phyloP scores from a whole-genome alignment of 2,888 invertebrate species.

The Apantesis nais region DNA sequence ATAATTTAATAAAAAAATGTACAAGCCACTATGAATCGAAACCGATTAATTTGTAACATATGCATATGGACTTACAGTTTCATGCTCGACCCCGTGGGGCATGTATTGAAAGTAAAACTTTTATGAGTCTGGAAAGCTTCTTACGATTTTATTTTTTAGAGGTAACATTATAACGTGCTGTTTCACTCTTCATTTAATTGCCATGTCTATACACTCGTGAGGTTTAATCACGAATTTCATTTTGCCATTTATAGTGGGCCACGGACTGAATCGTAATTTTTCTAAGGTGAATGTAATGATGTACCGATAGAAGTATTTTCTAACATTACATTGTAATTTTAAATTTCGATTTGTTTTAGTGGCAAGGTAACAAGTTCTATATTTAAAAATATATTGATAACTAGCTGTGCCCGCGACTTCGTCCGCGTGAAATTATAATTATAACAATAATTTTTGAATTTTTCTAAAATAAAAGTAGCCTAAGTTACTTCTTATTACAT shows the following conservation, averaged over 20 bases:
- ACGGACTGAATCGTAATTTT: background rate
- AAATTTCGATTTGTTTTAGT: too few species aligned
- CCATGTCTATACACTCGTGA: background rate
- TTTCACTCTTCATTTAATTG: background rate
- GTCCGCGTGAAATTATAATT: too few species aligned
- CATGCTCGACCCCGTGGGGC: background rate
- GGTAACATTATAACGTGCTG: background rate
- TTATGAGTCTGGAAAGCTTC: background rate
- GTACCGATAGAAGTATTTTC: background rate
- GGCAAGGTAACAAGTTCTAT: too few species aligned
- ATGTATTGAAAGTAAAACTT: background rate
- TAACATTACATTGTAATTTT: background rate
- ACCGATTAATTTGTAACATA: background rate
- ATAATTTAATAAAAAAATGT: background rate
- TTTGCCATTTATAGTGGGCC: background rate
- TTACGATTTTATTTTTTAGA: background rate
- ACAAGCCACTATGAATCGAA: background rate
- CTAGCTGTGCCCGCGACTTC: too few species aligned
- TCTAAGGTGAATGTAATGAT: background rate
- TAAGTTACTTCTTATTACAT: too few species aligned
- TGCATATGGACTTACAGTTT: background rate
- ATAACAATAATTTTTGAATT: too few species aligned
- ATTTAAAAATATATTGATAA: too few species aligned
- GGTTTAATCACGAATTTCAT: slow-evolving; percentile 1
- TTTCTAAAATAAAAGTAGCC: too few species aligned